Base-by-base conservation (phyloP, 1,140 invertebrate species). In the Neodiprion fabricii region DNA sequence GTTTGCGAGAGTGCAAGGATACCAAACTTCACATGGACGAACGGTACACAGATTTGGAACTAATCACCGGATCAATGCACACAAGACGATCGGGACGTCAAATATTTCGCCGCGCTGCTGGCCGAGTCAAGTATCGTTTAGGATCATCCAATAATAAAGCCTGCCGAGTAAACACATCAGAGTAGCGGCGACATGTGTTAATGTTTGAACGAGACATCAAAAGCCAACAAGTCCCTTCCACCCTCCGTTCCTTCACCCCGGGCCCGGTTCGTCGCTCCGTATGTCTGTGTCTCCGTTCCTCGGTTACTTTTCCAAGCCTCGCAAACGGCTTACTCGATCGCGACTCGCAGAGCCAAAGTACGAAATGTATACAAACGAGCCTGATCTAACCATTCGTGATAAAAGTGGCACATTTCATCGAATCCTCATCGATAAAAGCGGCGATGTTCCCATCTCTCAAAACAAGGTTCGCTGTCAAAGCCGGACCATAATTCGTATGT, bases 191-290 rank as follows among this genome's bases (percentile, higher is more conserved):
- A 81, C 82, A 85, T 84, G 86, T 86, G 85, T 86, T 86, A 81
- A 84, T 85, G 83, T 86, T 87, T 85, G 78, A 86, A 84, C 85
- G 85, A 84, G 85, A 87, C 85, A 87, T 88, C 86, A 88, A 87
- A 88, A 84, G 84, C 82, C 74, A 79, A 77, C 67, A 72, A 75
- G 69, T 70, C 78, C 75, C 70, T 70, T 74, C 74, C 2, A 3
- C 28, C 28, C 28, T 40, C 74, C 74, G 71, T 73, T 78, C 72
- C 72, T 77, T 77, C 69, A 75, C 77, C 74, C 76, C 72, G 76
- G 71, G 69, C 50, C 47, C 23, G 48, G 0, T 61, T 61, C 53
- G 53, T 67, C 28, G 53, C 53, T 61, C 53, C 53, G 53, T 61
- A 11, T 61, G 53, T 9, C 53, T 61, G 3, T 70, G 77, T 75